Percentiles rank a stretch among this genome's conserved stretches.
Conservation (phyloP, 2,113 vertebrate species). For the Polypterus bichir region DNA sequence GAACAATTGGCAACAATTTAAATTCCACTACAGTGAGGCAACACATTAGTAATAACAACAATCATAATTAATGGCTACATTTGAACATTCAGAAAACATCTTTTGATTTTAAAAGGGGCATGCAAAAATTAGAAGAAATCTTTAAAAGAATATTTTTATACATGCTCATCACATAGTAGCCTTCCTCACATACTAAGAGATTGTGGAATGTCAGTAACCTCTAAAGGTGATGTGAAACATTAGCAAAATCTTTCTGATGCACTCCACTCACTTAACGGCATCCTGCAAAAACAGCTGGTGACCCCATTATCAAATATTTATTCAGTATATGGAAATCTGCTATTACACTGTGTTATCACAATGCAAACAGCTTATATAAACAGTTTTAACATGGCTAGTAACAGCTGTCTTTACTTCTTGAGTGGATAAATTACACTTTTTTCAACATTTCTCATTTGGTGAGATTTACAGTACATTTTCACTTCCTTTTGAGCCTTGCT, state of each 20-base stretch:
- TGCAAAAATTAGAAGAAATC: too few relatives aligned
- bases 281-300: constrained; percentile 89
- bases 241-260: constrained; percentile 36
- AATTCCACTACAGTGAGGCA: too few relatives aligned
- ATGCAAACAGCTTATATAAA: constrained; percentile 83
- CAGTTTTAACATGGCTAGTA: constrained; percentile 47
- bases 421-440: constrained; percentile 48
- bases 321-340: constrained; percentile 71
- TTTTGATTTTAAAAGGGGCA: too few relatives aligned
- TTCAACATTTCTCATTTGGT: constrained; percentile 45
- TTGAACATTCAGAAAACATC: too few relatives aligned
- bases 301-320: constrained; percentile 78
- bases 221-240: constrained; percentile 25
- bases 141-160: too few relatives aligned
- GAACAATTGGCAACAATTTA: too few relatives aligned
- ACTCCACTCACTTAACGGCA: constrained; percentile 71
- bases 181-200: constrained; percentile 41
- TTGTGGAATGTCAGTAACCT: constrained; percentile 46
- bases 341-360: constrained; percentile 57
- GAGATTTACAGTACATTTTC: constrained; percentile 39
- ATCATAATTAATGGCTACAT: too few relatives aligned
- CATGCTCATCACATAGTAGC: too few relatives aligned
- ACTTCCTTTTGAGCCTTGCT: constrained; percentile 33
- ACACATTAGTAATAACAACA: too few relatives aligned
- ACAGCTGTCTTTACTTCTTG: constrained; percentile 54